A percentile compares a stretch with the other conserved stretches of the same genome.
These are phyloP conservation scores for Danio kyathit DNA, from an alignment of 2,797 vertebrate species.

Conservation along the genomic window DNA sequence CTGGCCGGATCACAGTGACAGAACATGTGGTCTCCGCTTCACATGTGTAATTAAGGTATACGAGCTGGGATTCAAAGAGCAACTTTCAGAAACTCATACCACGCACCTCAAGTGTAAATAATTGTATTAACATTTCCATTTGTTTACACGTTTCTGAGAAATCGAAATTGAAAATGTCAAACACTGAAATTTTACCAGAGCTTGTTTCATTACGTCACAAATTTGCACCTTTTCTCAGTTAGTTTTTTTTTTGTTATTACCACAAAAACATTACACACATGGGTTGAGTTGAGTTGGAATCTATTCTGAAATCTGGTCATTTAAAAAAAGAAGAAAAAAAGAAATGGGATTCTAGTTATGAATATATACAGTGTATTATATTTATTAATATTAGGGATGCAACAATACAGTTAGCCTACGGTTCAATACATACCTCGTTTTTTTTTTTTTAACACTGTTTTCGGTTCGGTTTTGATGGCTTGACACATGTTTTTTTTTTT, in stretches of 20 bases:
- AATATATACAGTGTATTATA: no score
- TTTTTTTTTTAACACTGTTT: no score
- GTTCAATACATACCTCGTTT: no score
- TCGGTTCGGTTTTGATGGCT: no score
- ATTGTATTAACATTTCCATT: slow-evolving; percentile 22
- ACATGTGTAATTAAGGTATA: slow-evolving; percentile 49
- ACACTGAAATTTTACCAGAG: background rate
- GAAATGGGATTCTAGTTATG: background rate
- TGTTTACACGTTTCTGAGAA: slow-evolving; percentile 8
- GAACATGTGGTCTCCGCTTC: slow-evolving; percentile 50
- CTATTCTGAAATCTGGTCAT: no score
- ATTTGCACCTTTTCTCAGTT: background rate
- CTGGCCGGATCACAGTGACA: slow-evolving; percentile 39
- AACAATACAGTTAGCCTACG: no score
- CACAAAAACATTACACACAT: slow-evolving; percentile 3
- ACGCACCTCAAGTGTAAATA: slow-evolving; percentile 31
- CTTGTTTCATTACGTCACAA: background rate
- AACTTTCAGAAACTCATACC: slow-evolving; percentile 28
- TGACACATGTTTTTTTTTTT: no score
- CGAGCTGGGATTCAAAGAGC: slow-evolving; percentile 7
- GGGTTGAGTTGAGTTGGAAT: slow-evolving; percentile 8
- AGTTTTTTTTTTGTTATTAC: slow-evolving; percentile 11
- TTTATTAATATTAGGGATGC: no score
- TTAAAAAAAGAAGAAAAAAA: slow-evolving; percentile 16
- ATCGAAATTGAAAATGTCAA: slow-evolving; percentile 9